Percentiles rank a stretch among this genome's conserved stretches.
Evolutionary conservation across 2,113 vertebrate species (phyloP).

Genomic region (Cygnus atratus): DNA sequence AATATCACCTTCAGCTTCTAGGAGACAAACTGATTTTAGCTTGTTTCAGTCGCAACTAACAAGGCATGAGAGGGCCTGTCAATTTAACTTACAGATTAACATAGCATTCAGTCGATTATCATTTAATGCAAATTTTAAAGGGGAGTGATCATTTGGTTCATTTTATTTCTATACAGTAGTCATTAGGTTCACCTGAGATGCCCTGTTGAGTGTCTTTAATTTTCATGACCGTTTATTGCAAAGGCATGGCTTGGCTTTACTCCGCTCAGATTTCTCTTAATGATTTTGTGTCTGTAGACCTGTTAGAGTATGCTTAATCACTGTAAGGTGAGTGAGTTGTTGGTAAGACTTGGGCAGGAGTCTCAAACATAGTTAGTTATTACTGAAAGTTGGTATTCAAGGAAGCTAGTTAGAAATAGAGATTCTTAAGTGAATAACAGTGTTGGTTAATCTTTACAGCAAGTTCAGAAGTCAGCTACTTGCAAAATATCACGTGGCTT

Average conservation of each 20-base stretch:
- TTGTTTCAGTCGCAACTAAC: not conserved
- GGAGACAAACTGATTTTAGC: not conserved
- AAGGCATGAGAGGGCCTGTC: not conserved
- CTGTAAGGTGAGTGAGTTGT: not conserved
- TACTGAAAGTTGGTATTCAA: not conserved
- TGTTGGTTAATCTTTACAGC: not conserved
- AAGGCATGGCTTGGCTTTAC: not conserved
- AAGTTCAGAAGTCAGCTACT: not conserved
- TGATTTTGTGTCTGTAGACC: not conserved
- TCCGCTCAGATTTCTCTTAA: not conserved
- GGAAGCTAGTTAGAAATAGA: not conserved
- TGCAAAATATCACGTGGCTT: not conserved
- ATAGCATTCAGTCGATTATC: not conserved
- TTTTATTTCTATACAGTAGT: not conserved
- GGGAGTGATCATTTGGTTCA: not conserved
- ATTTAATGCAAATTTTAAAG: not conserved
- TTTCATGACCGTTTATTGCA: not conserved
- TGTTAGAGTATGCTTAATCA: not conserved
- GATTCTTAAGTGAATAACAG: not conserved
- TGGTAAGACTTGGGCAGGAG: not conserved
- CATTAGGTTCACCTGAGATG: not conserved
- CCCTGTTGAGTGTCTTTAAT: not conserved
- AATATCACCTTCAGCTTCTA: not conserved
- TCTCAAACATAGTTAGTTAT: not conserved
- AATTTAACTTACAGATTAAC: not conserved